Percentiles rank a stretch among this genome's conserved stretches.
Evolutionary conservation across 2,797 vertebrate species (phyloP).

Genomic region (Acridotheres tristis): DNA sequence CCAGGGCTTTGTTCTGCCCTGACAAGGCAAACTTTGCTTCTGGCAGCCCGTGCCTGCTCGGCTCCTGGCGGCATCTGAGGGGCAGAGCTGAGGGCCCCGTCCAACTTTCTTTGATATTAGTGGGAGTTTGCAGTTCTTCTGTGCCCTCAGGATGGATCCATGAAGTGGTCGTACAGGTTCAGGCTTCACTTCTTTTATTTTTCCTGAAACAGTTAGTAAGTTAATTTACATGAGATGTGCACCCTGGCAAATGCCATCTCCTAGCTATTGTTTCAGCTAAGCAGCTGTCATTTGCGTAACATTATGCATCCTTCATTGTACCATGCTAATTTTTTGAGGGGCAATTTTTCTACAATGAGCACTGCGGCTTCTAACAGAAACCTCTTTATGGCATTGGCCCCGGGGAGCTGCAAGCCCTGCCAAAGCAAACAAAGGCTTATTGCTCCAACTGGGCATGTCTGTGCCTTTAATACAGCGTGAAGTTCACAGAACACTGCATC

Average conservation of each 20-base stretch:
- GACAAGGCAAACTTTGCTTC: conserved; percentile 15
- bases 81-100: background rate
- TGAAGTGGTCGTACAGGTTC: conserved; percentile 58
- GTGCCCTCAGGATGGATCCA: conserved; percentile 26
- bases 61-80: background rate
- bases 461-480: conserved; percentile 85
- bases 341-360: conserved; percentile 95
- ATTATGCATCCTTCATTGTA: conserved; percentile 91
- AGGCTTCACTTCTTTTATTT: conserved; percentile 46
- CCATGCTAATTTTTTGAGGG: conserved; percentile 91
- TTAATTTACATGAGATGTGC: conserved; percentile 85
- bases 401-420: conserved; percentile 90
- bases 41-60: background rate
- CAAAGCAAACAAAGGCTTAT: conserved; percentile 93
- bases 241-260: conserved; percentile 84
- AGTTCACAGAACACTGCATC: conserved; percentile 82
- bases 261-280: conserved; percentile 81
- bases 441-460: conserved; percentile 83
- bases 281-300: conserved; percentile 90
- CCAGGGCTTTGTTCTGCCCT: conserved; percentile 46
- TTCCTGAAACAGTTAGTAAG: conserved; percentile 61
- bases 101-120: conserved; percentile 26
- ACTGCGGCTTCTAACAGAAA: conserved; percentile 94
- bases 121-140: conserved; percentile 25
- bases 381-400: conserved; percentile 91